A percentile compares a stretch with the other conserved stretches of the same genome.
phyloP scores from a whole-genome alignment of 2,113 vertebrate species.

The Bubo scandiacus region DNA sequence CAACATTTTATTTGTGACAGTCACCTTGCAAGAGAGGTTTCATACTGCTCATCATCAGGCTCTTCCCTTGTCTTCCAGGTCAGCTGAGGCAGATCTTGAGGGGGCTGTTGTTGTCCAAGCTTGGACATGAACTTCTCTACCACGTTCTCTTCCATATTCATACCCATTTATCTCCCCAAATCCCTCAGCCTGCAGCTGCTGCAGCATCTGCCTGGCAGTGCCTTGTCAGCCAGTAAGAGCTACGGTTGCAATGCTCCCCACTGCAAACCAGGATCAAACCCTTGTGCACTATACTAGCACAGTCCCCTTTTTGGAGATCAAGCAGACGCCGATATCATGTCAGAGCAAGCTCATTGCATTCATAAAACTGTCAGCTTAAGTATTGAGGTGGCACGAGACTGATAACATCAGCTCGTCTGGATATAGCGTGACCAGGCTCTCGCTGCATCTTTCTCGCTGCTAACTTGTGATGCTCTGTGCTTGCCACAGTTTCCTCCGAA shows the following conservation, averaged over 20 bases:
- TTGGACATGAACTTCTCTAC: neutral
- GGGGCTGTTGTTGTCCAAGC: neutral
- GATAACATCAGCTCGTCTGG: neutral
- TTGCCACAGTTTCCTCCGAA: neutral
- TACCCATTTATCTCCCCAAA: neutral
- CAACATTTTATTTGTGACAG: conserved; percentile 55
- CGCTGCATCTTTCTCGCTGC: neutral
- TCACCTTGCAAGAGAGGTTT: conserved; percentile 44
- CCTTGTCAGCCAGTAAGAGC: neutral
- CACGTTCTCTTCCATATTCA: neutral
- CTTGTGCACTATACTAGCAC: neutral
- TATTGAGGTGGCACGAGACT: neutral
- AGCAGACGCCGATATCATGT: neutral
- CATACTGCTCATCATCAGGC: conserved; percentile 11
- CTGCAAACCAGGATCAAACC: neutral
- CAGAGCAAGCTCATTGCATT: neutral
- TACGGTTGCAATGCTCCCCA: neutral
- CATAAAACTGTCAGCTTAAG: neutral
- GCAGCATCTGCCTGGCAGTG: neutral
- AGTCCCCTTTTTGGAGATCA: neutral
- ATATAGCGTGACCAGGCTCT: neutral
- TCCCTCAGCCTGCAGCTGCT: neutral
- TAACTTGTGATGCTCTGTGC: neutral
- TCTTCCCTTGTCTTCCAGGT: neutral
- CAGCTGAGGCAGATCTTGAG: neutral